A percentile compares a stretch with the other conserved stretches of the same genome.
Conservation (phyloP, 2,888 invertebrate genomes). For the Protula sp. region DNA sequence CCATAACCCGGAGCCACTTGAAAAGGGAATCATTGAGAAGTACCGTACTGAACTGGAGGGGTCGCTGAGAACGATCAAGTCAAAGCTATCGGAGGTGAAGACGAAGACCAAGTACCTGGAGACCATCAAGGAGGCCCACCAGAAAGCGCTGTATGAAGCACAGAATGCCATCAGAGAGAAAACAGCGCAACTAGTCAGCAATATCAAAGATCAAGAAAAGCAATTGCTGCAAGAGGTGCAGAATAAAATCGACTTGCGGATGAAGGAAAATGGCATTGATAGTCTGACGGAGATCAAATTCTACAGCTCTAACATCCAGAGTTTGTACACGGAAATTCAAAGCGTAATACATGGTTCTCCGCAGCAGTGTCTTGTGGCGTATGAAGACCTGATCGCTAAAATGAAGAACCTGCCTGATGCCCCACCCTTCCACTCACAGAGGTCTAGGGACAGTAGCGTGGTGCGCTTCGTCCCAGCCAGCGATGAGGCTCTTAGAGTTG, state of each 20-base stretch:
- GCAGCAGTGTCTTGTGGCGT: conserved; percentile 19
- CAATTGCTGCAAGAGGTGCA: conserved; percentile 17
- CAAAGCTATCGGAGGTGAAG: conserved; percentile 18
- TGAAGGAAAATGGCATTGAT: conserved; percentile 18
- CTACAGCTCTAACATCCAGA: conserved; percentile 15
- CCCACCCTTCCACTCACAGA: background rate
- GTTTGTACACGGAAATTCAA: conserved; percentile 15
- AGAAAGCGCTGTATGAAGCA: conserved; percentile 16
- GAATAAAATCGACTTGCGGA: conserved; percentile 13
- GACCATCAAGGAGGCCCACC: conserved; percentile 21
- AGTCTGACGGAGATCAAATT: conserved; percentile 21
- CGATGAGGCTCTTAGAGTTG: conserved; percentile 4
- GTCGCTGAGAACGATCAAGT: conserved; percentile 5
- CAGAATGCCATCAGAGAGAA: conserved; percentile 17
- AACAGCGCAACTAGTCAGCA: conserved; percentile 12
- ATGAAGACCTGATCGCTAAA: conserved; percentile 15
- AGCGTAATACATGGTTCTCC: conserved; percentile 17
- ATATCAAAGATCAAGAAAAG: conserved; percentile 18
- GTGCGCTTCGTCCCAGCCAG: conserved; percentile 17
- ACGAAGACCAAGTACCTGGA: conserved; percentile 19
- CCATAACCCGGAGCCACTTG: conserved; percentile 20
- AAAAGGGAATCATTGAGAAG: conserved; percentile 17
- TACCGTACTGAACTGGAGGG: conserved; percentile 14
- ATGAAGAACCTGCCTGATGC: conserved; percentile 12
- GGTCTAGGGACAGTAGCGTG: conserved; percentile 1